Evolutionary conservation across 2,888 invertebrate genomes (phyloP).

Genomic region (Callyntrura guangdongensis): DNA sequence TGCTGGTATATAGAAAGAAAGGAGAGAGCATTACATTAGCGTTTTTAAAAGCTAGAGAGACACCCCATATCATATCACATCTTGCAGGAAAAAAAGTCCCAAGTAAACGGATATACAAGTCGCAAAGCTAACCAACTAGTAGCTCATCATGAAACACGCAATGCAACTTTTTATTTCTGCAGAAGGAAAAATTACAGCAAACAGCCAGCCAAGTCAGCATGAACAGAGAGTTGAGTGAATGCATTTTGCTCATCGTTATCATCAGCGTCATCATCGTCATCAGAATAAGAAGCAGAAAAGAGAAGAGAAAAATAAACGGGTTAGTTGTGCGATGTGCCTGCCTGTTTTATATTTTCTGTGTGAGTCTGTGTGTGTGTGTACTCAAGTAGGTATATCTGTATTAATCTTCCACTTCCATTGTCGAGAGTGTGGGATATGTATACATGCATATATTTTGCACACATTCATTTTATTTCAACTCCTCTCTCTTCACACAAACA

Average conservation of each 20-base stretch:
- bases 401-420: neutral
- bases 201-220: neutral
- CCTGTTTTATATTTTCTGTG: neutral
- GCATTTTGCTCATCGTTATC: slow-evolving; percentile 37
- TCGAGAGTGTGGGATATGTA: neutral
- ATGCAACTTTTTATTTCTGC: slow-evolving; percentile 46
- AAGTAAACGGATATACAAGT: slow-evolving; percentile 65
- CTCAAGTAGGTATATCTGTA: slow-evolving; percentile 31
- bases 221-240: slow-evolving; percentile 36
- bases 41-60: slow-evolving; percentile 1
- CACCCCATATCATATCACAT: neutral
- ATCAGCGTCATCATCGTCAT: slow-evolving; percentile 6
- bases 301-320: slow-evolving; percentile 49
- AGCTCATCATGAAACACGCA: neutral
- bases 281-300: neutral
- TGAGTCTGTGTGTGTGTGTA: neutral
- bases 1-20: slow-evolving; percentile 40
- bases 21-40: slow-evolving; percentile 17
- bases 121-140: neutral
- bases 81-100: slow-evolving; percentile 25
- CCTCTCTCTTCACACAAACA: slow-evolving; percentile 24
- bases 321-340: slow-evolving; percentile 48
- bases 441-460: slow-evolving; percentile 13
- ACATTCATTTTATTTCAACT: slow-evolving; percentile 37
- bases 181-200: slow-evolving; percentile 47